A percentile compares a stretch with the other conserved stretches of the same genome.
phyloP scores from a whole-genome alignment of 2,797 vertebrate species.

The Coilia nasus region DNA sequence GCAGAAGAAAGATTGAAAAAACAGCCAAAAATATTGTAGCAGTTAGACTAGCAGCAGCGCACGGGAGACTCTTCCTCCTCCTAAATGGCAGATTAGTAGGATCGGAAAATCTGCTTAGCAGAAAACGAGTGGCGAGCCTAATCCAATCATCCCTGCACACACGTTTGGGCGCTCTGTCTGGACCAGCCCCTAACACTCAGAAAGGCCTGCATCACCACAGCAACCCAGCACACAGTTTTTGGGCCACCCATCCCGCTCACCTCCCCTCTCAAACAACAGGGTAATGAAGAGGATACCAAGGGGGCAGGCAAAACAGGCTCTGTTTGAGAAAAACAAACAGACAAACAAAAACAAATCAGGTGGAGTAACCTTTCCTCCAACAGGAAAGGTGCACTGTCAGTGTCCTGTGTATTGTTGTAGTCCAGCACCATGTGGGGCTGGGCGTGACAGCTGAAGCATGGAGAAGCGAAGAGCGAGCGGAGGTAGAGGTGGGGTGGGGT shows the following conservation, averaged over 20 bases:
- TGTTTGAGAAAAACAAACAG: neutral
- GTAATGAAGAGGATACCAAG: neutral
- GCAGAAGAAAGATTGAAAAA: constrained; percentile 1
- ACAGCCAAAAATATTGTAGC: constrained; percentile 26
- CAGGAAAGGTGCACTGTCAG: neutral
- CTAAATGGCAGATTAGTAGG: constrained; percentile 43
- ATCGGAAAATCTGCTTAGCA: constrained; percentile 52
- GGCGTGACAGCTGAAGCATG: constrained; percentile 30
- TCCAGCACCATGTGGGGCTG: constrained; percentile 12
- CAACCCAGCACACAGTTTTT: neutral
- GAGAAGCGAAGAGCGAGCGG: neutral
- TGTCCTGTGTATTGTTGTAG: neutral
- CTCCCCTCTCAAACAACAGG: neutral
- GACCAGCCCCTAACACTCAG: constrained; percentile 40
- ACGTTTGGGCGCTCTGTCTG: constrained; percentile 34
- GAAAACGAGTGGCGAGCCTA: constrained; percentile 39
- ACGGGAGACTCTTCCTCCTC: constrained; percentile 21
- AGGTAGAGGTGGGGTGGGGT: neutral
- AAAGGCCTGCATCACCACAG: constrained; percentile 32
- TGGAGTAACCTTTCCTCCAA: neutral
- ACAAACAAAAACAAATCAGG: neutral
- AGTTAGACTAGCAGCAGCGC: neutral
- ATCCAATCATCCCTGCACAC: constrained; percentile 44
- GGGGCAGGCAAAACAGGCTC: too few species aligned
- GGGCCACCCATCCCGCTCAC: neutral